Evolutionary conservation across 2,888 invertebrate species (phyloP), one percentile per base, ranked within the genome.

Genomic region (Eupelmus urozonus): DNA sequence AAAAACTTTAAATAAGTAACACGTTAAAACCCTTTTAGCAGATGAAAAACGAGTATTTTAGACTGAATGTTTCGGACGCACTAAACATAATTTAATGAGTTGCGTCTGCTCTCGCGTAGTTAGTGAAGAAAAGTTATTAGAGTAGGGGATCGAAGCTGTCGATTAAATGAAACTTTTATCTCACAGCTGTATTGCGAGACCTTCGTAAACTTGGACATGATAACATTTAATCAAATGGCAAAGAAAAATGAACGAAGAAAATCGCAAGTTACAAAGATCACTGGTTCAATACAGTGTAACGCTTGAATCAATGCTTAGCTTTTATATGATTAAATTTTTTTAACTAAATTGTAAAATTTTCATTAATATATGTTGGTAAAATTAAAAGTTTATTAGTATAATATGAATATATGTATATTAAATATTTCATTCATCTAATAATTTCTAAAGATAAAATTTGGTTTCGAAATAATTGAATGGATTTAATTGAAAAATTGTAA

Each of bases 121-220:
- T 25, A 65, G 59, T 45, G 65, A 76, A n/a, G 65, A 11, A 65
- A 49, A 65, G 13, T 55, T 18, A 49, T 59, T 49, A 57, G 63
- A 66, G 76, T 53, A 76, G 71, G 76, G 71, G 49, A 71, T 76
- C 16, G 57, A 71, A 25, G 23, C 42, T 25, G 3, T 18, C 23
- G 59, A 67, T 53, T 63, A 55, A 18, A 23, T 9, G 11, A 29
- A 53, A 2, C 34, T 23, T 76, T 76, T 76, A 76, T 76, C 76
- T 76, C 13, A 27, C 42, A 71, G 71, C 65, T 71, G 71, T 27
- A 51, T 42, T 11, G 49, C 49, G 65, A 63, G 70, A 57, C 40
- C 45, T 63, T 2, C 20, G 70, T 53, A 57, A 70, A 63, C 65
- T 71, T 57, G 16, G 29, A 51, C 18, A 34, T 27, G 76, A 76